Base-by-base conservation (phyloP, 2,888 invertebrate species). In the Drosophila basisetae region DNA sequence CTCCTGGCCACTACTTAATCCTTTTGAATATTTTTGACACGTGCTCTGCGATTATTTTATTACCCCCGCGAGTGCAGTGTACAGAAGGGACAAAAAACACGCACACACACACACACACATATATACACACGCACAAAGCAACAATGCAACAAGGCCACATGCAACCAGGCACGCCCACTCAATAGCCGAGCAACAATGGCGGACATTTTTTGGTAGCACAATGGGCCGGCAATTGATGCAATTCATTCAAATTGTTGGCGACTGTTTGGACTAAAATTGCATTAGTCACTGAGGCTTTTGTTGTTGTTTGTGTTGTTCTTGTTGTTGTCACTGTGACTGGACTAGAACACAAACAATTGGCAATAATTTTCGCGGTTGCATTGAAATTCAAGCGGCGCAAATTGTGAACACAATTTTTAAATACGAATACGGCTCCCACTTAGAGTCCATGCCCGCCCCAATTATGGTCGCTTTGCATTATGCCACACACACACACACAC, bases 1-100 rank as follows among this genome's bases (percentile, higher is more conserved):
- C 30, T 39, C 7, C 49, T 25, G 55, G 55, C 50, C 55, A 50
- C 47, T 47, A 30, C 61, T 89, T 91, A 88, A 90, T 84, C 89
- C 89, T 91, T 89, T 89, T 89, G 86, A 89, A 91, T 91, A 91
- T 91, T 91, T 89, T 84, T 89, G 92, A 82, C 92, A 92, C 92
- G 92, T 92, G 91, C 84, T 79, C 78, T 91, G 90, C 90, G 92
- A 92, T 92, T 91, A 91, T 91, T 92, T 91, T 90, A 90, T 92
- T 91, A 91, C 88, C 77, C 76, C 76, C 80, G 74, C 73, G 72
- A 75, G 59, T 81, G 84, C 79, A 89, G 55, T 59, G 55, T 60
- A 68, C 64, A 62, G 67, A 60, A 58, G 25, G 60, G 50, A 67
- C 39, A 82, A 68, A 70, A 70, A 67, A 68, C 55, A 61, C 25